These are phyloP conservation scores for Eleutherodactylus coqui DNA, from an alignment of 2,797 vertebrate genomes.

Conservation along the genomic window DNA sequence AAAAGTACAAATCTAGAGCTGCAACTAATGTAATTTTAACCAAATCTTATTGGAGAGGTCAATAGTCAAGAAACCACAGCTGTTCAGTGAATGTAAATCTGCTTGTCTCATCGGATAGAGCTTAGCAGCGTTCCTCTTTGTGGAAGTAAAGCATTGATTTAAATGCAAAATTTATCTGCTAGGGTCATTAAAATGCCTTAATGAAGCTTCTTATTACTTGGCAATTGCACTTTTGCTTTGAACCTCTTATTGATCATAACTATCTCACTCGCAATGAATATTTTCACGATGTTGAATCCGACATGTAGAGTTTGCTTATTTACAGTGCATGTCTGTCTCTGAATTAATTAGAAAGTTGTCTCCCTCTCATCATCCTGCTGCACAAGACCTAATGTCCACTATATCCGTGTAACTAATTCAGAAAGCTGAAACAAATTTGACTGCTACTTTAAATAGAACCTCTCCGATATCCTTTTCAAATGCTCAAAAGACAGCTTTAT, in stretches of 20 bases:
- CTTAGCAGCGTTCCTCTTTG: slow-evolving; percentile 66
- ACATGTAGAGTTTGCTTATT: slow-evolving; percentile 62
- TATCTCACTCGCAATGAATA: slow-evolving; percentile 60
- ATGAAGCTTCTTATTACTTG: slow-evolving; percentile 68
- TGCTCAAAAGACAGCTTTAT: slow-evolving; percentile 1
- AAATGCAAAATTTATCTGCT: slow-evolving; percentile 68
- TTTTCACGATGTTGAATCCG: slow-evolving; percentile 42
- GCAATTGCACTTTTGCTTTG: slow-evolving; percentile 65
- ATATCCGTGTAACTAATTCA: slow-evolving; percentile 43
- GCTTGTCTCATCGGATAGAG: slow-evolving; percentile 65
- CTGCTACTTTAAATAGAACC: slow-evolving; percentile 35
- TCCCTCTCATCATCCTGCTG: slow-evolving; percentile 58
- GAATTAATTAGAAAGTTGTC: slow-evolving; percentile 61
- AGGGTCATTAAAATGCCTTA: slow-evolving; percentile 68
- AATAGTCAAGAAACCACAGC: slow-evolving; percentile 68
- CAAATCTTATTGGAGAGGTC: slow-evolving; percentile 68
- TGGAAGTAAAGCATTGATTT: slow-evolving; percentile 68
- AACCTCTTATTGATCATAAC: slow-evolving; percentile 62
- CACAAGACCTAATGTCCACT: slow-evolving; percentile 50
- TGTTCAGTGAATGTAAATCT: slow-evolving; percentile 66
- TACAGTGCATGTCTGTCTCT: slow-evolving; percentile 54
- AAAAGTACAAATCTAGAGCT: slow-evolving; percentile 41
- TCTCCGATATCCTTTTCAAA: neutral
- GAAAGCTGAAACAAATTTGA: slow-evolving; percentile 12
- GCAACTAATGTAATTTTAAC: slow-evolving; percentile 61